phyloP scores from a whole-genome alignment of 2,888 invertebrate species.

The Noctua janthina region DNA sequence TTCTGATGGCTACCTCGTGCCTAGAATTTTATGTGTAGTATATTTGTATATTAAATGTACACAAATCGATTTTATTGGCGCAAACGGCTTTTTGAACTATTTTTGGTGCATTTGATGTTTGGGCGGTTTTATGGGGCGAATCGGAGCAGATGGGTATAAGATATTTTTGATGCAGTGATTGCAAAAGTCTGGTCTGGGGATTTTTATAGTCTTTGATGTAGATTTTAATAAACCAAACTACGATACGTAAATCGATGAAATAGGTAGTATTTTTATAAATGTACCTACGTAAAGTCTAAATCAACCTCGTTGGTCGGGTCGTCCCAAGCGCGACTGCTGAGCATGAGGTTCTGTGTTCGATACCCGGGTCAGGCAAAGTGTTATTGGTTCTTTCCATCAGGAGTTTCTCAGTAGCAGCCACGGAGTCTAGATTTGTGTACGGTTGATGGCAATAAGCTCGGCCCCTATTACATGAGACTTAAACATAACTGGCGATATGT shows the following conservation, averaged over 20 bases:
- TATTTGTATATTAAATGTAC: constrained; percentile 51
- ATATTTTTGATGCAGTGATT: constrained; percentile 22
- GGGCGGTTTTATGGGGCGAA: constrained; percentile 30
- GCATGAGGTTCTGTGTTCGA: too few relatives aligned
- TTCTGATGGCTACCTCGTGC: constrained; percentile 63
- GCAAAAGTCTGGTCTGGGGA: not conserved
- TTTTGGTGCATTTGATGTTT: constrained; percentile 56
- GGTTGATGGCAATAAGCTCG: too few relatives aligned
- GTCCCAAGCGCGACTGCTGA: too few relatives aligned
- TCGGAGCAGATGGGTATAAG: constrained; percentile 31
- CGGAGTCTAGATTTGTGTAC: too few relatives aligned
- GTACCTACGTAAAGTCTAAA: not conserved
- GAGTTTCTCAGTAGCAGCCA: too few relatives aligned
- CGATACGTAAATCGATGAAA: too few relatives aligned
- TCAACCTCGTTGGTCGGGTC: too few relatives aligned
- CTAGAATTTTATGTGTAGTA: constrained; percentile 54
- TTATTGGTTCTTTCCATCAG: too few relatives aligned
- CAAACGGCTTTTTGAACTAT: constrained; percentile 47
- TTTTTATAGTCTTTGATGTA: constrained; percentile 5
- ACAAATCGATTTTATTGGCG: constrained; percentile 60
- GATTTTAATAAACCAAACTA: not conserved
- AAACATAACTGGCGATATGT: too few relatives aligned
- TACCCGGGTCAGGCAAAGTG: too few relatives aligned
- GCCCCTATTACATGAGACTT: too few relatives aligned
- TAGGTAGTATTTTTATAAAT: not conserved